A percentile compares a stretch with the other conserved stretches of the same genome.
Evolutionary conservation across 2,797 vertebrate species (phyloP).

Genomic region (Squalus acanthias): DNA sequence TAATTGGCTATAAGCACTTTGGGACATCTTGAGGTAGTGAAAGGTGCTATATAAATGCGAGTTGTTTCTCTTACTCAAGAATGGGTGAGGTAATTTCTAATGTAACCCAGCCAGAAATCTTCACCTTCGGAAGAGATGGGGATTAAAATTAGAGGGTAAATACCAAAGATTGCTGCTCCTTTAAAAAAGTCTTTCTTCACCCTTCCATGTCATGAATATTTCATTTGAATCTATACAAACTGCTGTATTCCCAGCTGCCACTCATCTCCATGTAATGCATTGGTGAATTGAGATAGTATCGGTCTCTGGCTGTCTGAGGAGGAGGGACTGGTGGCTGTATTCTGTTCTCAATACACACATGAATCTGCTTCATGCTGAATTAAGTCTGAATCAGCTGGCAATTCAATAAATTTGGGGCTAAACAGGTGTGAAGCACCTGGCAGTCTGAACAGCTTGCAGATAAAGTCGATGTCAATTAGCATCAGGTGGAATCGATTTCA

Average conservation of each 20-base stretch:
- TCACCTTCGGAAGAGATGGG: background rate
- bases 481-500: background rate
- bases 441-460: slow-evolving; percentile 27
- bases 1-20: background rate
- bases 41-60: background rate
- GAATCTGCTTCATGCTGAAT: slow-evolving; percentile 7
- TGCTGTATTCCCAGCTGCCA: background rate
- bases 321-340: background rate
- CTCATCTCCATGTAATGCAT: background rate
- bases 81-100: background rate
- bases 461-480: slow-evolving; percentile 8
- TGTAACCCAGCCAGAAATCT: background rate
- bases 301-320: background rate
- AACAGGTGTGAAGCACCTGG: slow-evolving; percentile 36
- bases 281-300: background rate
- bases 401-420: slow-evolving; percentile 2
- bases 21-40: background rate
- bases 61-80: background rate
- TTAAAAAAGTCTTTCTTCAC: background rate
- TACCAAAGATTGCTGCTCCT: background rate
- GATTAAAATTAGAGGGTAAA: background rate
- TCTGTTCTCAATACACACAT: slow-evolving; percentile 8
- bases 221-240: background rate
- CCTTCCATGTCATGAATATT: background rate
- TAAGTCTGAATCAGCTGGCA: slow-evolving; percentile 23